These are phyloP conservation scores for Rhea americana DNA, from an alignment of 2,113 vertebrate genomes.

Conservation along the genomic window DNA sequence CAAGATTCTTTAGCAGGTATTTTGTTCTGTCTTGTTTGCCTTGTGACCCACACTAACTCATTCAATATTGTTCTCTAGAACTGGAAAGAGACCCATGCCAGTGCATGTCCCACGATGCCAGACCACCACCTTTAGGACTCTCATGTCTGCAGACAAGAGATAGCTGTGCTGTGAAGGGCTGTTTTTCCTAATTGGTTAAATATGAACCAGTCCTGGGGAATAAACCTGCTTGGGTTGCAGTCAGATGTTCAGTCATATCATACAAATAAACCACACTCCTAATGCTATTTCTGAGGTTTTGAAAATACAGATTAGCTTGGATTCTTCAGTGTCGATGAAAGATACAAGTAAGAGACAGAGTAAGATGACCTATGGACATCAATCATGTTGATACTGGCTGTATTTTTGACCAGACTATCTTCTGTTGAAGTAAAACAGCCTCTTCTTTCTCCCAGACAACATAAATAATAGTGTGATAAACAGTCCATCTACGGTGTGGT, in stretches of 20 bases:
- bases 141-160: background rate
- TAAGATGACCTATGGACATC: background rate
- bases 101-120: background rate
- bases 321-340: background rate
- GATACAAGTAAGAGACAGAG: background rate
- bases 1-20: too few relatives aligned
- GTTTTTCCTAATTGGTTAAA: background rate
- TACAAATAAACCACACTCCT: background rate
- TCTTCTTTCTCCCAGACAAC: background rate
- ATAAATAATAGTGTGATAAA: background rate
- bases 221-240: background rate
- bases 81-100: background rate
- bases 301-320: background rate
- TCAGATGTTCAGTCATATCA: background rate
- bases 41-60: background rate
- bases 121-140: background rate
- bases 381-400: background rate
- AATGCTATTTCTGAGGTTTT: background rate
- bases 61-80: background rate
- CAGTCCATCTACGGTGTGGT: background rate
- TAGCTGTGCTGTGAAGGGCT: background rate
- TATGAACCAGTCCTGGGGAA: background rate
- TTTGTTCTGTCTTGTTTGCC: background rate
- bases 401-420: background rate
- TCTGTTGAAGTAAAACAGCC: background rate